Percentiles rank a stretch among this genome's conserved stretches.
phyloP scores from a whole-genome alignment of 2,113 vertebrate genomes.

The Lampris incognitus region DNA sequence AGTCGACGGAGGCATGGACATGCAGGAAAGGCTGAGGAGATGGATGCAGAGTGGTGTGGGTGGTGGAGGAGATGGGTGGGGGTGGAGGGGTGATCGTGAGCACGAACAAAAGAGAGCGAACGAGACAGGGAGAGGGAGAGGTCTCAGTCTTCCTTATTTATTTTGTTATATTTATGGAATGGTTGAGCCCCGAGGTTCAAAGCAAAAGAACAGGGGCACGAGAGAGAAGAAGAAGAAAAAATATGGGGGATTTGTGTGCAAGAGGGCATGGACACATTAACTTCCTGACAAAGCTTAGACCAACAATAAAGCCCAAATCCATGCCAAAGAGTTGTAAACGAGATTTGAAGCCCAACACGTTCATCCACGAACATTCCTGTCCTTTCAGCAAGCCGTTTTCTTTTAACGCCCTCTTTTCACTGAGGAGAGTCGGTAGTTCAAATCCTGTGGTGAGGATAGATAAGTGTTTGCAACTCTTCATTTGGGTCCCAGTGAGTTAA shows the following conservation, averaged over 20 bases:
- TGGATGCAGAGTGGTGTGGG: constrained; percentile 17
- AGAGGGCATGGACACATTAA: constrained; percentile 66
- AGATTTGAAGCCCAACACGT: constrained; percentile 64
- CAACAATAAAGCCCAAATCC: constrained; percentile 71
- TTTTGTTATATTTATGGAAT: constrained; percentile 47
- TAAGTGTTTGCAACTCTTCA: constrained; percentile 32
- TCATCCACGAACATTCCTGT: constrained; percentile 39
- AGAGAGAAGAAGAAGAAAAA: constrained; percentile 17
- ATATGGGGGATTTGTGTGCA: constrained; percentile 61
- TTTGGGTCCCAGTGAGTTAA: constrained; percentile 10
- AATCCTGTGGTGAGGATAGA: constrained; percentile 29
- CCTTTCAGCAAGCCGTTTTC: constrained; percentile 15
- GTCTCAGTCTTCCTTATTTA: constrained; percentile 50
- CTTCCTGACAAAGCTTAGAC: constrained; percentile 66
- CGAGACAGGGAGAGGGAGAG: constrained; percentile 10
- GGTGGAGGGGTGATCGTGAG: not conserved
- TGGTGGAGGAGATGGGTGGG: not conserved
- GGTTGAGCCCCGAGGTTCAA: constrained; percentile 51
- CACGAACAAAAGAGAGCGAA: not conserved
- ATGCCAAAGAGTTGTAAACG: constrained; percentile 57
- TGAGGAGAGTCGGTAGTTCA: constrained; percentile 22
- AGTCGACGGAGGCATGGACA: not conserved
- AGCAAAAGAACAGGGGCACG: constrained; percentile 38
- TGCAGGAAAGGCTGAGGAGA: constrained; percentile 20
- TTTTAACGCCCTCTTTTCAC: not conserved